Percentiles rank a stretch among this genome's conserved stretches.
These are phyloP conservation scores for Cairina moschata DNA, from an alignment of 2,113 vertebrate species.

Conservation along the genomic window DNA sequence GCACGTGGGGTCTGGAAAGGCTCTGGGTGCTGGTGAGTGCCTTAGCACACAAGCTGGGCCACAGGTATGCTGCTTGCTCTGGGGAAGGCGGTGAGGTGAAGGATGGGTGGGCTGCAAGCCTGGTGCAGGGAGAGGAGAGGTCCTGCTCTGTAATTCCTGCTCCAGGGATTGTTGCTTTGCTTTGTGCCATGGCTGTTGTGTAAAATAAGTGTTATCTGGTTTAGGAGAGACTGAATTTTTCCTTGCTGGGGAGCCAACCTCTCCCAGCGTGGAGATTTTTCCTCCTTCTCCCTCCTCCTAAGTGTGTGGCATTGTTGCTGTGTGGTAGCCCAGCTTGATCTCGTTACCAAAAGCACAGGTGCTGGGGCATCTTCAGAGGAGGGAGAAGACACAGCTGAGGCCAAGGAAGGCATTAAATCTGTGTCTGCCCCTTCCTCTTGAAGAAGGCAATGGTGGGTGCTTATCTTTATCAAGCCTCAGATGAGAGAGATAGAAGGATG, in stretches of 20 bases:
- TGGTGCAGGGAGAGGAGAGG: neutral
- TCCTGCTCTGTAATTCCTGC: neutral
- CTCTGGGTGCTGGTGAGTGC: neutral
- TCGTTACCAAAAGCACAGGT: neutral
- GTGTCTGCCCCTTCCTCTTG: neutral
- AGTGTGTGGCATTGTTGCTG: neutral
- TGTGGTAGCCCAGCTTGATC: accelerated
- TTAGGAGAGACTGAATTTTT: neutral
- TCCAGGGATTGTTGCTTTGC: neutral
- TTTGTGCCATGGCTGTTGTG: neutral
- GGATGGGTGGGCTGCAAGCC: neutral
- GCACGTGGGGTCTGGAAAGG: neutral
- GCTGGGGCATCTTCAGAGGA: neutral
- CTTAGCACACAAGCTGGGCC: neutral
- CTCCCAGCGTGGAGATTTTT: accelerated
- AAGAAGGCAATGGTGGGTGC: neutral
- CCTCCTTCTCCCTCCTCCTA: neutral
- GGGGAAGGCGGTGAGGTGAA: accelerated
- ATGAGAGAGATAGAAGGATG: neutral
- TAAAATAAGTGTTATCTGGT: neutral
- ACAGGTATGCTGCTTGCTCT: no score
- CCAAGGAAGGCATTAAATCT: neutral
- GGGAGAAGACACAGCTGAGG: neutral
- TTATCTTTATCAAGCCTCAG: neutral
- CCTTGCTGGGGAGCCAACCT: neutral